Evolutionary conservation across 1,140 invertebrate species (phyloP), one percentile per base, ranked within the genome.

Genomic region (Neodiprion pinetum): DNA sequence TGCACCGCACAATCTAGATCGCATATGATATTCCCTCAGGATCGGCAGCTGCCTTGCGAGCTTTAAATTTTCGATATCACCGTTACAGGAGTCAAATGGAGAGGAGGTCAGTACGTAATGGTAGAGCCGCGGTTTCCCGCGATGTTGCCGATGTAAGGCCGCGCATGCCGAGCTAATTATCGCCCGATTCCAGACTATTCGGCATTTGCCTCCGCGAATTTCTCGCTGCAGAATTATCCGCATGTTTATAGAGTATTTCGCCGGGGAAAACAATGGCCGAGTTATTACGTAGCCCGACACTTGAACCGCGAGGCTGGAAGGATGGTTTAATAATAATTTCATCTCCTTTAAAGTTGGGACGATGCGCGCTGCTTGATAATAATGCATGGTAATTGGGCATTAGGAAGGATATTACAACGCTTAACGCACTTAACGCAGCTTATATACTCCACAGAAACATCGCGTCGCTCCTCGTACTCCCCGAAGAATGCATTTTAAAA

Each of bases 331-430:
- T 81, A 81, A 81, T 81, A 80, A 81, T 81, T 77, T 76, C 75
- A 75, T 78, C 71, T 72, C 67, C 72, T 72, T 81, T 78, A 66
- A 69, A 23, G 40, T 7, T 23, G 23, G 67, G 67, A 7, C 17
- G 61, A 65, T 49, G 78, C 47, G 66, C 14, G 68, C 48, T 66
- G 23, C n/a, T 40, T 71, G 71, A 72, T 75, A 78, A 77, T 81
- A 81, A 79, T 81, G 73, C 69, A 80, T 77, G 78, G 76, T 81
- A 81, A 81, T 81, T 81, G 75, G 74, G 74, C 77, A 79, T 80
- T 81, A 81, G 76, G 75, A 77, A 48, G 48, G 76, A 74, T 76
- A 81, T 81, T 81, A 81, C 72, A 66, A 21, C 74, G 80, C 76
- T 81, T 78, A 81, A 80, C 75, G 72, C 72, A 74, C 67, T 75